These are phyloP conservation scores for Galbula dea DNA, from an alignment of 2,113 vertebrate genomes.

Conservation along the genomic window DNA sequence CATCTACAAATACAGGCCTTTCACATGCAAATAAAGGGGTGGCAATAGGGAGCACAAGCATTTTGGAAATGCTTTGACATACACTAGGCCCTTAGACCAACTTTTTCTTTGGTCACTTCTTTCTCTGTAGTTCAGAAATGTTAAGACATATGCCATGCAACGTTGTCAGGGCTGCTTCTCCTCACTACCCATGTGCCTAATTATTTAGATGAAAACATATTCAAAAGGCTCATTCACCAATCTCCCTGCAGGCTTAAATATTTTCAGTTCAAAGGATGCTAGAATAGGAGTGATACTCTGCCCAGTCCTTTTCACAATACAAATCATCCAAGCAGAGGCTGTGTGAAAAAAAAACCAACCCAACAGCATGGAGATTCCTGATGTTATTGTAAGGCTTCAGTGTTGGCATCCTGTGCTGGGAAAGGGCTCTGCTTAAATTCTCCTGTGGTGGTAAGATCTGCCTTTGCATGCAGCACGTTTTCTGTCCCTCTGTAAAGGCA, in stretches of 20 bases:
- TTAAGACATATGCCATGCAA: conserved; percentile 20
- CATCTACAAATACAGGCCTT: conserved; percentile 41
- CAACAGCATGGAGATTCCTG: not conserved
- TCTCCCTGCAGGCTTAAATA: conserved; percentile 18
- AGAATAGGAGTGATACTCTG: not conserved
- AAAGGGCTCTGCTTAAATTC: not conserved
- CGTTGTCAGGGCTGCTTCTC: not conserved
- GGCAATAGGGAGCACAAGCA: not conserved
- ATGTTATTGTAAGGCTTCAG: not conserved
- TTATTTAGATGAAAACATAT: conserved; percentile 4
- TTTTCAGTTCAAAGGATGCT: not conserved
- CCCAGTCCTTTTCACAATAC: not conserved
- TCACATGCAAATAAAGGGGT: conserved; percentile 47
- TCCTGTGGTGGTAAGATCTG: not conserved
- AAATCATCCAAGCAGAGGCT: not conserved
- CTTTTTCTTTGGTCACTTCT: not conserved
- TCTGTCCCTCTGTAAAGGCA: not conserved
- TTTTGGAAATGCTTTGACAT: conserved; percentile 48
- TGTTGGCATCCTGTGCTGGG: not conserved
- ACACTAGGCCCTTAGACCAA: not conserved
- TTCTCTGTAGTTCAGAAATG: conserved; percentile 11
- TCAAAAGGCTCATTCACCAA: conserved; percentile 31
- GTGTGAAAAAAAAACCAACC: conserved; percentile 24
- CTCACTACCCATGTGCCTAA: not conserved
- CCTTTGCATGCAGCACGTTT: not conserved